Percentiles rank a stretch among this genome's conserved stretches.
Conservation (phyloP, 2,113 vertebrate genomes). For the Setophaga petechia region DNA sequence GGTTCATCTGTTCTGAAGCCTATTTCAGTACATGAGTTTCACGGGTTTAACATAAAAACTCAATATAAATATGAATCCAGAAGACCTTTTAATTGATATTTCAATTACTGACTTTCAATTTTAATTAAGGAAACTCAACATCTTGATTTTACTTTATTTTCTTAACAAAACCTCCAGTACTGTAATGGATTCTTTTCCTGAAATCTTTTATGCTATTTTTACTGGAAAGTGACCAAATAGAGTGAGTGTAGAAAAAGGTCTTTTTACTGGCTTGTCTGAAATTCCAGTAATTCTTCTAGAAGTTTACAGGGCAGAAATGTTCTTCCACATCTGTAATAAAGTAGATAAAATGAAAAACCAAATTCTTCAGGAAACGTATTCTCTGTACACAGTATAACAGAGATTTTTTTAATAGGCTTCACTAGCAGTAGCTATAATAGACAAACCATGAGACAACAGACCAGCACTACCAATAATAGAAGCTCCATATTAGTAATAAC, state of each 20-base stretch:
- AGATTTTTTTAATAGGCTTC: background rate
- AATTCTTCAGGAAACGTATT: background rate
- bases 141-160: constrained; percentile 29
- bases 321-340: constrained; percentile 1
- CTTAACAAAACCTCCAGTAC: background rate
- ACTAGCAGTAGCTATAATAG: background rate
- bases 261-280: constrained; percentile 31
- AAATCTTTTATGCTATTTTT: constrained; percentile 26
- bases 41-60: constrained; percentile 12
- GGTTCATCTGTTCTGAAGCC: constrained; percentile 8
- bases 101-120: background rate
- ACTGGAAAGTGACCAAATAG: background rate
- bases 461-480: background rate
- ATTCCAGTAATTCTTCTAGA: constrained; percentile 45
- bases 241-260: background rate
- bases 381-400: background rate
- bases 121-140: constrained; percentile 3
- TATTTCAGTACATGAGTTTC: background rate
- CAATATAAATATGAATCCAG: background rate
- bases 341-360: constrained; percentile 12
- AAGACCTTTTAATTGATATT: background rate
- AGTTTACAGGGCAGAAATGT: background rate
- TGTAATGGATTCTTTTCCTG: background rate
- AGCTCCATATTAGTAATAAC: background rate
- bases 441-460: background rate